Evolutionary conservation across 92 coral and sea anemone species (phyloP).

Genomic region (Porites evermanni): DNA sequence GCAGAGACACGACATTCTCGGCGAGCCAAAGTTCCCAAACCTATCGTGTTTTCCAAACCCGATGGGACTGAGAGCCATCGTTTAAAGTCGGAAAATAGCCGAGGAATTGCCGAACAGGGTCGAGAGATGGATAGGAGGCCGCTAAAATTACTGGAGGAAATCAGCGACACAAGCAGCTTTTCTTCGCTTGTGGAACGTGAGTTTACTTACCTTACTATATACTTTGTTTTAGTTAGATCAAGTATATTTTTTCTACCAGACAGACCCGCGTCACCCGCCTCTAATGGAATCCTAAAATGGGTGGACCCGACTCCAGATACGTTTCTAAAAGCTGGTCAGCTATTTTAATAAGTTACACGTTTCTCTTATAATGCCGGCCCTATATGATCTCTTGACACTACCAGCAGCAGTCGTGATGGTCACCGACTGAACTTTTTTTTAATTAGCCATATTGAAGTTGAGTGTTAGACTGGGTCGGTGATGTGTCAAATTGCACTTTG

Average conservation of each 20-base stretch:
- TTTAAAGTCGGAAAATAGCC: conserved; percentile 11
- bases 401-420: too few relatives aligned
- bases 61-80: conserved; percentile 26
- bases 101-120: conserved; percentile 27
- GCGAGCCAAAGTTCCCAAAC: conserved; percentile 30
- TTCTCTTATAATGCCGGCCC: too few relatives aligned
- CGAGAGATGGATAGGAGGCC: conserved; percentile 27
- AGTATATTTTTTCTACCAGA: not conserved
- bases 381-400: too few relatives aligned
- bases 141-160: conserved; percentile 2
- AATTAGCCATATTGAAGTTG: too few relatives aligned
- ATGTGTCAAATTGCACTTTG: too few relatives aligned
- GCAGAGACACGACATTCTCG: conserved; percentile 12
- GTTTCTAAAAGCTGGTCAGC: too few relatives aligned
- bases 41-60: conserved; percentile 57
- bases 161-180: conserved; percentile 55
- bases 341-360: too few relatives aligned
- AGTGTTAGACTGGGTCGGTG: too few relatives aligned
- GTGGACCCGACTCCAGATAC: too few relatives aligned
- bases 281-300: too few relatives aligned
- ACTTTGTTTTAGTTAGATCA: not conserved
- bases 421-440: too few relatives aligned
- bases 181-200: conserved; percentile 68
- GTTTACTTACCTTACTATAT: not conserved
- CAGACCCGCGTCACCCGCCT: too few relatives aligned